A percentile compares a stretch with the other conserved stretches of the same genome.
These are phyloP conservation scores for Stomatorhinus walkeri DNA, from an alignment of 2,797 vertebrate genomes.

Conservation along the genomic window DNA sequence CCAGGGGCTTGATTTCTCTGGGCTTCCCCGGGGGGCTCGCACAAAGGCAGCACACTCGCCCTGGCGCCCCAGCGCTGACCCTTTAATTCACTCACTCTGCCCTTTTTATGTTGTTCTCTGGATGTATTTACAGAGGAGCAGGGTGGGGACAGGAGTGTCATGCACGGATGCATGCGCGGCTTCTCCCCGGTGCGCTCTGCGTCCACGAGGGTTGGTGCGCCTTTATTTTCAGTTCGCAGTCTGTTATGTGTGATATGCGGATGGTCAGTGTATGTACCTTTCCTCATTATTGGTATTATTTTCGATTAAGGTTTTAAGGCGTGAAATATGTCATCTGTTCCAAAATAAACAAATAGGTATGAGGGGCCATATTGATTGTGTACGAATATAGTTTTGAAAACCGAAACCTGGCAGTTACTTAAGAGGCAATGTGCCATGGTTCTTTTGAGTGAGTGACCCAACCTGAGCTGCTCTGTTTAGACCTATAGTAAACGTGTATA, in stretches of 20 bases:
- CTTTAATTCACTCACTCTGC: conserved; percentile 66
- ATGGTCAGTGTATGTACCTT: not conserved
- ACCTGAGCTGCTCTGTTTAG: not conserved
- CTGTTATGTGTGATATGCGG: not conserved
- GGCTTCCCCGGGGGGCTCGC: conserved; percentile 56
- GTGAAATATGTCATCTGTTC: not conserved
- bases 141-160: conserved; percentile 23
- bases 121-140: conserved; percentile 53
- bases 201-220: not conserved
- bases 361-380: not conserved
- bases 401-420: not conserved
- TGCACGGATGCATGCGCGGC: not conserved
- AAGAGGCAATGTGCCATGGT: not conserved
- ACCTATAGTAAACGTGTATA: not conserved
- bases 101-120: conserved; percentile 64
- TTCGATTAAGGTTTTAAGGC: not conserved
- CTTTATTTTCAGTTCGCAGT: not conserved
- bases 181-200: not conserved
- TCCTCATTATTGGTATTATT: not conserved
- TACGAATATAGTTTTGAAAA: not conserved
- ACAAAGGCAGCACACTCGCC: conserved; percentile 71
- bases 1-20: conserved; percentile 65
- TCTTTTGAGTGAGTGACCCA: not conserved
- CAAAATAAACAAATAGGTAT: not conserved
- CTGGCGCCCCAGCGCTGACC: conserved; percentile 67